Evolutionary conservation across 2,113 vertebrate genomes (phyloP).

Genomic region (Haemorhous mexicanus): DNA sequence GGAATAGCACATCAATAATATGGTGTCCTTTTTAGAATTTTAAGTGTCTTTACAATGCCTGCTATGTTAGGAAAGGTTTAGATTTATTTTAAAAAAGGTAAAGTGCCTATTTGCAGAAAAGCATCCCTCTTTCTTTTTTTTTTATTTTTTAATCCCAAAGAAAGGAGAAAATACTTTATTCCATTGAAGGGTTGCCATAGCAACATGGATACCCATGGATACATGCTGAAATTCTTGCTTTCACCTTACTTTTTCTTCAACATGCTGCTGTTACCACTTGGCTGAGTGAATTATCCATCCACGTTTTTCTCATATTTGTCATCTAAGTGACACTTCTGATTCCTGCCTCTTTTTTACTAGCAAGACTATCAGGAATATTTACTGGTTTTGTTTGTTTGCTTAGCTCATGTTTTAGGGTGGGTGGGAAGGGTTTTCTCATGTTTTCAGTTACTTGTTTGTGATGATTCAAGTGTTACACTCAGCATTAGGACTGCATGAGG

Average conservation of each 20-base stretch:
- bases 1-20: background rate
- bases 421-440: background rate
- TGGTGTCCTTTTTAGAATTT: background rate
- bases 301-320: background rate
- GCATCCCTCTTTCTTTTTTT: background rate
- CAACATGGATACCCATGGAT: constrained; percentile 59
- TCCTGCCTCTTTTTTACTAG: background rate
- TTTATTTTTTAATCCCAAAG: constrained; percentile 38
- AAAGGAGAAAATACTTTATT: constrained; percentile 59
- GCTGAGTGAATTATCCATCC: background rate
- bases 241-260: constrained; percentile 31
- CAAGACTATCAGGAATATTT: background rate
- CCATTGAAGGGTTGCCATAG: constrained; percentile 60
- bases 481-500: background rate
- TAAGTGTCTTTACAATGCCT: background rate
- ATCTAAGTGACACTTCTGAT: background rate
- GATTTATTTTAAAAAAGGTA: background rate
- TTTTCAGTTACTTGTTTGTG: background rate
- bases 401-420: background rate
- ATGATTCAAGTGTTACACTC: background rate
- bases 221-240: constrained; percentile 57
- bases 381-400: background rate
- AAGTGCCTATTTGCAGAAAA: constrained; percentile 31
- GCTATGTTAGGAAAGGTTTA: background rate
- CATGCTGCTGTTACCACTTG: background rate